phyloP scores from a whole-genome alignment of 2,797 vertebrate genomes.

The Anguilla anguilla region DNA sequence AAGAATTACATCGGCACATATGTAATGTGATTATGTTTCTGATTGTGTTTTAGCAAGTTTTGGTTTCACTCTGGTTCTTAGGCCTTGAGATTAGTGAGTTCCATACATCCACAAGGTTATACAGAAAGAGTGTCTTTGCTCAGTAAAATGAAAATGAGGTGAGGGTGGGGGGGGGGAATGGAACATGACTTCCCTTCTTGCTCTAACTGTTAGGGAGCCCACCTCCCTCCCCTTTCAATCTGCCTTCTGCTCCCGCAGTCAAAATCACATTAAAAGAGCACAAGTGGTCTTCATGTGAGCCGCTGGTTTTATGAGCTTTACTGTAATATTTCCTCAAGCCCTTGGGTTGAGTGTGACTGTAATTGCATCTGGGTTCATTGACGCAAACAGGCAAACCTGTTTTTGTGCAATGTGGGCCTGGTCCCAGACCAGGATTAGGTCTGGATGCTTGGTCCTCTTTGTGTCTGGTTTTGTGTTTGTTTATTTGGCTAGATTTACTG shows the following conservation, averaged over 20 bases:
- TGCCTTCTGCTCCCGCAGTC: neutral
- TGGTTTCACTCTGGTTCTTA: neutral
- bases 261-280: neutral
- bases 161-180: neutral
- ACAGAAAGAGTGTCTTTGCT: neutral
- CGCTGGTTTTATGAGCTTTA: constrained; percentile 20
- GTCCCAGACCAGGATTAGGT: neutral
- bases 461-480: constrained; percentile 20
- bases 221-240: neutral
- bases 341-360: constrained; percentile 17
- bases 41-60: neutral
- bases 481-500: neutral
- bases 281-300: neutral
- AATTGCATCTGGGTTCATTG: constrained; percentile 37
- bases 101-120: neutral
- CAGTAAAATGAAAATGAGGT: neutral
- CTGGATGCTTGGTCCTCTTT: neutral
- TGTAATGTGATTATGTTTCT: neutral
- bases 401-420: neutral
- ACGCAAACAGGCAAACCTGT: constrained; percentile 31
- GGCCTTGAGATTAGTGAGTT: neutral
- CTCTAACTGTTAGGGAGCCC: neutral
- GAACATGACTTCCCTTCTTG: neutral
- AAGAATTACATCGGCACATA: neutral
- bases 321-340: constrained; percentile 34